A percentile compares a stretch with the other conserved stretches of the same genome.
phyloP scores from a whole-genome alignment of 1,140 invertebrate species.

The Forficula auricularia region DNA sequence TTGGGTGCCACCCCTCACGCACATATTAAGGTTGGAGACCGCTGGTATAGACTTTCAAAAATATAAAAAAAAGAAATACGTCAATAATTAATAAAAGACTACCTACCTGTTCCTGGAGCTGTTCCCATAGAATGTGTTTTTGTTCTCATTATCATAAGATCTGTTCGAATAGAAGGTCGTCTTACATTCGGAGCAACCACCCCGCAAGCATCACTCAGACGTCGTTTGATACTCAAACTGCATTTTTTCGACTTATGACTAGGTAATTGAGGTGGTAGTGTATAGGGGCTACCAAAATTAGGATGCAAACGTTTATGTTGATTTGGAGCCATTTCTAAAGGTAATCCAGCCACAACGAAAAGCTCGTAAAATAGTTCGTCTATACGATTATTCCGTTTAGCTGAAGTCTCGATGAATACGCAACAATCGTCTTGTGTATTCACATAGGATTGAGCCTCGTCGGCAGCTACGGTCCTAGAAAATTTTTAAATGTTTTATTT shows the following conservation, averaged over 20 bases:
- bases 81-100: too few species aligned
- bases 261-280: conserved; percentile 37
- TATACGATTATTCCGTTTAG: conserved; percentile 56
- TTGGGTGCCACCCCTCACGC: too few species aligned
- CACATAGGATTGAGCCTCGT: conserved; percentile 51
- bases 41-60: too few species aligned
- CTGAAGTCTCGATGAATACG: conserved; percentile 64
- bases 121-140: conserved; percentile 32
- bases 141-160: conserved; percentile 66
- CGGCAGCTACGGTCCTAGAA: conserved; percentile 44
- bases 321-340: conserved; percentile 74
- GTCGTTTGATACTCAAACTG: conserved; percentile 55
- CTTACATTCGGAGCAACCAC: conserved; percentile 67
- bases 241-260: conserved; percentile 49
- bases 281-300: conserved; percentile 47
- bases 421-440: conserved; percentile 49
- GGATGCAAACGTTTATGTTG: conserved; percentile 56
- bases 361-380: conserved; percentile 67
- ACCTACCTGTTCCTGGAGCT: background rate
- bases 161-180: conserved; percentile 64
- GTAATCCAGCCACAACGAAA: conserved; percentile 59
- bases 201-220: conserved; percentile 65
- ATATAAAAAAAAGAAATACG: too few species aligned
- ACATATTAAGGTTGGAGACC: too few species aligned
- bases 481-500: too few species aligned